Conservation (phyloP, 1,140 invertebrate species). For the Heliconius nattereri region DNA sequence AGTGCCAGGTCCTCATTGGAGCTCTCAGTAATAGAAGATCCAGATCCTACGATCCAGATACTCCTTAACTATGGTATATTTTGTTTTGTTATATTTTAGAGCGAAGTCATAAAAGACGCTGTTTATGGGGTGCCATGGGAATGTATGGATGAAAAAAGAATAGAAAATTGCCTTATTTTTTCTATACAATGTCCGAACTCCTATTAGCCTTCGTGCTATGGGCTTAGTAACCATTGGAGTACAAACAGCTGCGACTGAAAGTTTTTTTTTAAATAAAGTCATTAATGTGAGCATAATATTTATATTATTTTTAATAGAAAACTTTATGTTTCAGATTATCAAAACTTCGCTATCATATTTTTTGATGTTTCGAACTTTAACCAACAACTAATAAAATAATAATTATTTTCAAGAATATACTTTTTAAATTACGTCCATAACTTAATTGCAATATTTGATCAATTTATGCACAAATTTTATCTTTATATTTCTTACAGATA, state of each 20-base stretch:
- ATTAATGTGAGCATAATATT: no score
- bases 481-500: no score
- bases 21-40: no score
- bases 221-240: conserved; percentile 33
- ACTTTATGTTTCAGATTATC: conserved; percentile 25
- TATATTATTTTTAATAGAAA: neutral
- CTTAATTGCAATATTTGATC: no score
- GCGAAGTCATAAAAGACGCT: conserved; percentile 33
- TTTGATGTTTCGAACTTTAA: conserved; percentile 32
- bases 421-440: no score
- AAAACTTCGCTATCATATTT: conserved; percentile 38
- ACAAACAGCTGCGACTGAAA: conserved; percentile 40
- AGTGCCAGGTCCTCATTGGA: no score
- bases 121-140: conserved; percentile 47
- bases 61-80: neutral
- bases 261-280: neutral
- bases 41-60: no score
- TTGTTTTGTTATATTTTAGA: conserved; percentile 16
- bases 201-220: conserved; percentile 35
- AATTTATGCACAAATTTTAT: no score
- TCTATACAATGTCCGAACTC: conserved; percentile 36
- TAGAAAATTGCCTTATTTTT: conserved; percentile 38
- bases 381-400: conserved; percentile 26
- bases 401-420: no score
- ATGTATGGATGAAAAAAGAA: conserved; percentile 36